phyloP scores from a whole-genome alignment of 2,888 invertebrate species.

The Caenorhabditis parvicauda region DNA sequence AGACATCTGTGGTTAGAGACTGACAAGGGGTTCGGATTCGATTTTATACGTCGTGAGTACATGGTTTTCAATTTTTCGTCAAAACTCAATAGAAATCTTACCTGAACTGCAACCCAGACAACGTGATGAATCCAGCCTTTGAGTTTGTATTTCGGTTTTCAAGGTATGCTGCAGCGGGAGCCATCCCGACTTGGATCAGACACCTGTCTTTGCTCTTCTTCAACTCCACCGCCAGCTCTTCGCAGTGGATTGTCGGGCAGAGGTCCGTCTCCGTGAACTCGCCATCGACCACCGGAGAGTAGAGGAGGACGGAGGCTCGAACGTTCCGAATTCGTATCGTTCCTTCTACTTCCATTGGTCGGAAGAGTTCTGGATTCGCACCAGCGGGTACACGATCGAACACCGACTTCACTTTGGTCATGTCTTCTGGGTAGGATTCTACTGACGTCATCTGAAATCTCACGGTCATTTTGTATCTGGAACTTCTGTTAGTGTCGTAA shows the following conservation, averaged over 20 bases:
- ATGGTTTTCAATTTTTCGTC: too few relatives aligned
- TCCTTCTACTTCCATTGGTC: conserved; percentile 46
- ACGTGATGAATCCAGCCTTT: conserved; percentile 67
- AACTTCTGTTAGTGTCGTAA: background rate
- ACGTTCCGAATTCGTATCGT: conserved; percentile 77
- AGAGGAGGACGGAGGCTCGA: conserved; percentile 74
- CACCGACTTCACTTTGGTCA: conserved; percentile 11
- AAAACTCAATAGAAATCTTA: too few relatives aligned
- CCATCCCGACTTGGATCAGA: conserved; percentile 72
- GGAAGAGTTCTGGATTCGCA: conserved; percentile 33
- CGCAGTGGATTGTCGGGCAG: conserved; percentile 47
- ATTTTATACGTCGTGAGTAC: too few relatives aligned
- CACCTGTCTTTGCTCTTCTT: conserved; percentile 89
- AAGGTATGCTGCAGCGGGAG: conserved; percentile 32
- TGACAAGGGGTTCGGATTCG: too few relatives aligned
- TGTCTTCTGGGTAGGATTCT: conserved; percentile 6
- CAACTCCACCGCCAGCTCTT: conserved; percentile 85
- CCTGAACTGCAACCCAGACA: conserved; percentile 70
- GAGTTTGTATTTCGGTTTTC: conserved; percentile 25
- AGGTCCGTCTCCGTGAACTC: conserved; percentile 16
- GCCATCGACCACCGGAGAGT: conserved; percentile 27
- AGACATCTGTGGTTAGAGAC: too few relatives aligned
- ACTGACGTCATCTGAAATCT: conserved; percentile 19
- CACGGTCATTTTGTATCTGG: background rate
- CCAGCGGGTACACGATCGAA: conserved; percentile 23